Conservation (phyloP, 30 jellyfish, hydroid and myxozoan species). For the Chironex yamaguchii region DNA sequence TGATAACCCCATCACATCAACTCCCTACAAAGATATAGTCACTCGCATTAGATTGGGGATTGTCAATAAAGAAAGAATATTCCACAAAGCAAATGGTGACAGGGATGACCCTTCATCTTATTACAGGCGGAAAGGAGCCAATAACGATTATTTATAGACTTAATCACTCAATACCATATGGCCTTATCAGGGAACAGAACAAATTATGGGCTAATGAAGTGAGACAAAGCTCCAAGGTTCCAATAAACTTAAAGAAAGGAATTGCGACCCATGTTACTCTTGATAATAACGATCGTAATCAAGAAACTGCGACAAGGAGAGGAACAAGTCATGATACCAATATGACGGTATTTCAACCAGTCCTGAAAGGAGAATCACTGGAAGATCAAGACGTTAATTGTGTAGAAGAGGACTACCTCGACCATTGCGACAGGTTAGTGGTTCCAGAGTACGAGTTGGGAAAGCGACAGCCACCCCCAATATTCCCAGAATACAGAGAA, state of each 20-base stretch:
- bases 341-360: slow-evolving; percentile 20
- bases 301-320: slow-evolving; percentile 4
- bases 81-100: slow-evolving; percentile 3
- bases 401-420: too few relatives aligned
- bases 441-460: too few relatives aligned
- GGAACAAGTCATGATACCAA: slow-evolving; percentile 46
- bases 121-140: slow-evolving; percentile 12
- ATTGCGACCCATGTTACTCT: not conserved
- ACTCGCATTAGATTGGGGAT: slow-evolving; percentile 22
- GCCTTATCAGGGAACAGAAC: slow-evolving; percentile 15
- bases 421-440: too few relatives aligned
- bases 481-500: too few relatives aligned
- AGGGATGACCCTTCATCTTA: not conserved
- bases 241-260: not conserved
- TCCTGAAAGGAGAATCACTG: too few relatives aligned
- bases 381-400: too few relatives aligned
- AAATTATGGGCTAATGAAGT: not conserved
- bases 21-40: slow-evolving; percentile 22
- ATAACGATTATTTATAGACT: not conserved
- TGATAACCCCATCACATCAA: not conserved
- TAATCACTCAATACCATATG: slow-evolving; percentile 1
- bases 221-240: not conserved
- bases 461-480: too few relatives aligned
- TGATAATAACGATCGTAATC: slow-evolving; percentile 14
- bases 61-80: not conserved